These are phyloP conservation scores for Palloptera scutellata DNA, from an alignment of 2,888 invertebrate genomes.

Conservation along the genomic window DNA sequence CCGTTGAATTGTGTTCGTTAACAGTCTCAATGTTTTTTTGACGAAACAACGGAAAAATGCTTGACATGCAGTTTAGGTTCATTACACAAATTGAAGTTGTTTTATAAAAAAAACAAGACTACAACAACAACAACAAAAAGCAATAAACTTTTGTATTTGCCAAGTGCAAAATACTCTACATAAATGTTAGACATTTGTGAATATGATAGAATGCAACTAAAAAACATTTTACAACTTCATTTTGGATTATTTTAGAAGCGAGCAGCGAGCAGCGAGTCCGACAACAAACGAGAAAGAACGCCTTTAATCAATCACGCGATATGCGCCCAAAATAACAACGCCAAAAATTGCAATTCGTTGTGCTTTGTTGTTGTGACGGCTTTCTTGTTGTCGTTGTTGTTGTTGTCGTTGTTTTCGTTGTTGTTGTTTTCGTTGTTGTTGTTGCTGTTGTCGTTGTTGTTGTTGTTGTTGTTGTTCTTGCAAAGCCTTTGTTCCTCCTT, in stretches of 20 bases:
- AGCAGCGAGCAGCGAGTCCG: no score
- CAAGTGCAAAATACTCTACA: no score
- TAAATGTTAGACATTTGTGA: no score
- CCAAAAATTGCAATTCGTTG: neutral
- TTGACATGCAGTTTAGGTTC: constrained; percentile 1
- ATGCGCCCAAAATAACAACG: constrained; percentile 11
- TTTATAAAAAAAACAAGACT: neutral
- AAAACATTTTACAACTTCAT: neutral
- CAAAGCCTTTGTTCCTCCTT: neutral
- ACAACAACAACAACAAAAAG: neutral
- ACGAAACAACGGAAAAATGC: no score
- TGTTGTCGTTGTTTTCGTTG: no score
- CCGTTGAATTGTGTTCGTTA: no score
- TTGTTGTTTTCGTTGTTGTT: no score
- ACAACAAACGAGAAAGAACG: neutral
- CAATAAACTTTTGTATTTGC: neutral
- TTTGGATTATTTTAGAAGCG: neutral
- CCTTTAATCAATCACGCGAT: constrained; percentile 27
- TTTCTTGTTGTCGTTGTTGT: constrained; percentile 8
- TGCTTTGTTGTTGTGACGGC: neutral
- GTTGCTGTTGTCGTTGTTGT: neutral
- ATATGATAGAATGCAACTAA: no score
- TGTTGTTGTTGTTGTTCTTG: neutral
- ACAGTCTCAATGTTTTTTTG: no score
- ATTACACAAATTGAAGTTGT: constrained; percentile 3